Conservation (phyloP, 1,140 invertebrate species). For the Rhyzopertha dominica region DNA sequence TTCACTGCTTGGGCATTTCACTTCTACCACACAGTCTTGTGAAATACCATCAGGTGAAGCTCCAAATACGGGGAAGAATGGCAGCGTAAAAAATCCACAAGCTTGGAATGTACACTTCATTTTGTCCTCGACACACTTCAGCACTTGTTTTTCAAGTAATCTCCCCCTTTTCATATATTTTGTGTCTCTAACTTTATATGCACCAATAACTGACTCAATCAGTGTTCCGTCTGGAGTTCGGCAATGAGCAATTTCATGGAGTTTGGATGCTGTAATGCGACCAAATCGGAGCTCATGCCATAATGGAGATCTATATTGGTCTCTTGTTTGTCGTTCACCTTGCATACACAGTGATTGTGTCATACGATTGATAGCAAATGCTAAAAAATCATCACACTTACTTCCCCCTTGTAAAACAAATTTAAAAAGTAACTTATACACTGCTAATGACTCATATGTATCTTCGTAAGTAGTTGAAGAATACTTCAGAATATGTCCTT, state of each 20-base stretch:
- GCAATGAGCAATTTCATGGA: not conserved
- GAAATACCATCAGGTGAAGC: conserved; percentile 39
- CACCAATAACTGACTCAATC: conserved; percentile 1
- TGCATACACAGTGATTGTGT: conserved; percentile 16
- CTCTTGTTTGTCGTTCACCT: conserved; percentile 17
- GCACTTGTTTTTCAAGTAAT: conserved; percentile 4
- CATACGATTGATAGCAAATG: conserved; percentile 13
- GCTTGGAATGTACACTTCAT: not conserved
- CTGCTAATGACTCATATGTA: no score
- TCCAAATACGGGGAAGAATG: conserved; percentile 29
- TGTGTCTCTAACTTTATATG: conserved; percentile 2
- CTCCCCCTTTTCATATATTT: conserved; percentile 6
- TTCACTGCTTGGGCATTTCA: conserved; percentile 30
- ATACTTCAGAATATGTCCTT: conserved; percentile 4
- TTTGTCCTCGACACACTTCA: not conserved
- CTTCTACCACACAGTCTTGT: conserved; percentile 27
- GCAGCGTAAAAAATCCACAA: conserved; percentile 6
- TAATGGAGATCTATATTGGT: conserved; percentile 23
- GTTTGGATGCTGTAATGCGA: conserved; percentile 40
- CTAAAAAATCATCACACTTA: conserved; percentile 21
- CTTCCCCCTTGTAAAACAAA: conserved; percentile 3
- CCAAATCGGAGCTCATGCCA: conserved; percentile 38
- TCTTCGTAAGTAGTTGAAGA: no score
- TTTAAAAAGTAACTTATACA: conserved; percentile 3
- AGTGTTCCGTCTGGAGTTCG: conserved; percentile 8